Evolutionary conservation across 1,140 invertebrate species (phyloP), one percentile per base, ranked within the genome.

Genomic region (Drosophila kepulauana): DNA sequence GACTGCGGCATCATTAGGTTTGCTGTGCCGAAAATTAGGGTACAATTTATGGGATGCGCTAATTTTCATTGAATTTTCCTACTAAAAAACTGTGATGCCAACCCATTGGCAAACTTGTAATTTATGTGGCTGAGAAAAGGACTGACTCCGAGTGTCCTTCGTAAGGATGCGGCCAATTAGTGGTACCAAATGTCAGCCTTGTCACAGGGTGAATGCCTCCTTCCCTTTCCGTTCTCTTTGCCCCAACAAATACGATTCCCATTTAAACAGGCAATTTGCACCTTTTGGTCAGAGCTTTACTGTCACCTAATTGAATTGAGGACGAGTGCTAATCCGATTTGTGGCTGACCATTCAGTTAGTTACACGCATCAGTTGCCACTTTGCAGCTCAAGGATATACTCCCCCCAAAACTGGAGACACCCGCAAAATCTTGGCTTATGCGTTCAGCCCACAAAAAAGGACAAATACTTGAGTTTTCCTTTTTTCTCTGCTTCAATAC

Each of bases 261-360:
- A 52, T 59, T 64, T 54, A 48, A 30, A 38, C 45, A 67, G 81
- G 74, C 76, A 81, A 73, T 81, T 78, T 70, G 45, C 74, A 76
- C 68, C 54, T 72, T 76, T 76, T 56, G 62, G 35, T n/a, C 13
- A 41, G 45, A 52, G 54, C 68, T 73, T 67, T 56, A 30, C 67
- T 54, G 68, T 73, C 73, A 78, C 66, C 87, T 87, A 91, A 91
- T 91, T 91, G 87, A 88, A 91, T 91, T 81, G 82, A 56, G 72
- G 69, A 85, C 80, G 75, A 91, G 82, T 87, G 75, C 78, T 91
- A 91, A 91, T 84, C 88, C 88, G 87, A 87, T 91, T 88, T 91
- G 81, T 46, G 82, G 79, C 51, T 79, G 77, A 86, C 82, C 75
- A 73, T 82, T 85, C 73, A 70, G 73, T 79, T 76, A 75, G 77